A percentile compares a stretch with the other conserved stretches of the same genome.
phyloP scores from a whole-genome alignment of 2,888 invertebrate species.

The Nebria salina region DNA sequence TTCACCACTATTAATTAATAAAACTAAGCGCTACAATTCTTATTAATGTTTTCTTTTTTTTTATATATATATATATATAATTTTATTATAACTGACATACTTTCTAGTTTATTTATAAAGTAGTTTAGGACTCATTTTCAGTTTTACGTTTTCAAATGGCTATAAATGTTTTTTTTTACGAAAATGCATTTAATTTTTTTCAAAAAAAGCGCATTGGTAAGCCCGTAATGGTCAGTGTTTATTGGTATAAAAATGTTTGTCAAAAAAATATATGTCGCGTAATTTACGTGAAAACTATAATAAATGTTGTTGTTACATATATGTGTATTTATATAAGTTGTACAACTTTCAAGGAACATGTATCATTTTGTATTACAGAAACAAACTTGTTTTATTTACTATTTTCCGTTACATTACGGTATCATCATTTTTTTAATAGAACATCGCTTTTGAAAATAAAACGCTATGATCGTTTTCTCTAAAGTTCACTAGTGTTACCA shows the following conservation, averaged over 20 bases:
- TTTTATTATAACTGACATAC: neutral
- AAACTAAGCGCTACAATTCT: conserved; percentile 36
- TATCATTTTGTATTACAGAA: conserved; percentile 40
- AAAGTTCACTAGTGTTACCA: neutral
- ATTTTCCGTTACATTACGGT: conserved; percentile 36
- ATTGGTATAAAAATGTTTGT: conserved; percentile 25
- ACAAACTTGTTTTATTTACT: conserved; percentile 31
- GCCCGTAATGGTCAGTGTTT: conserved; percentile 42
- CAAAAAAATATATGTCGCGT: conserved; percentile 18
- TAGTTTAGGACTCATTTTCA: conserved; percentile 13
- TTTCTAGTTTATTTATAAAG: neutral
- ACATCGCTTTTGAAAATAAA: neutral
- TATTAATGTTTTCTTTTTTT: conserved; percentile 11
- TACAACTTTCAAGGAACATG: conserved; percentile 43
- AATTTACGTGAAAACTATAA: conserved; percentile 18
- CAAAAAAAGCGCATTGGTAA: conserved; percentile 38
- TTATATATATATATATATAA: neutral
- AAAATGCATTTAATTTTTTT: conserved; percentile 20
- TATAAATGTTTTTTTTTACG: neutral
- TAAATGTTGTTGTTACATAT: conserved; percentile 42
- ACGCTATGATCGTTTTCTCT: neutral
- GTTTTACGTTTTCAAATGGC: neutral
- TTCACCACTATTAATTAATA: conserved; percentile 13
- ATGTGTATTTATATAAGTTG: conserved; percentile 46
- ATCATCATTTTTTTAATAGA: conserved; percentile 25